Conservation (phyloP, 2,888 invertebrate species). For the Julus scandinavius region DNA sequence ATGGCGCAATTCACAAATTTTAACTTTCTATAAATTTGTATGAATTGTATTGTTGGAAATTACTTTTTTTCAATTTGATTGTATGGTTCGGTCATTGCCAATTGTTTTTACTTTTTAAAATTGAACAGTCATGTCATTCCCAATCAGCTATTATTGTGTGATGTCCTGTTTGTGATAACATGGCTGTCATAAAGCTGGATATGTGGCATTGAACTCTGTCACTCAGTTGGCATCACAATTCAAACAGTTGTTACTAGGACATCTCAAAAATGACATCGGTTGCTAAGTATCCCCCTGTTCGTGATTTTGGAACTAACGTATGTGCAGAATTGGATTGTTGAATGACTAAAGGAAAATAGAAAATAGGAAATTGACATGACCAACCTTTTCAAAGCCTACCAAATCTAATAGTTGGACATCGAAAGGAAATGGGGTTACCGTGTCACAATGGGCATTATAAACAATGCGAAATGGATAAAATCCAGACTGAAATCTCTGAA, state of each 20-base stretch:
- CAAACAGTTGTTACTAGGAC: neutral
- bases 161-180: too few relatives aligned
- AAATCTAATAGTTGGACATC: neutral
- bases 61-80: too few relatives aligned
- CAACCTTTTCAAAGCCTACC: neutral
- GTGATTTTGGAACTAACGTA: neutral
- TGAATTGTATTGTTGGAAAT: too few relatives aligned
- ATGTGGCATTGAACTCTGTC: neutral
- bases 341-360: neutral
- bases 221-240: neutral
- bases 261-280: neutral
- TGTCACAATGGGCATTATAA: neutral
- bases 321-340: neutral
- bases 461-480: slow-evolving; percentile 6
- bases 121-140: too few relatives aligned
- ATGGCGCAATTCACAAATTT: too few relatives aligned
- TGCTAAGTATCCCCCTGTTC: neutral
- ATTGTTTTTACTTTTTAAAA: too few relatives aligned
- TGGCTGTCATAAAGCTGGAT: neutral
- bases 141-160: too few relatives aligned
- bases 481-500: neutral
- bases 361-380: neutral
- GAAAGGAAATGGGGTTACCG: neutral
- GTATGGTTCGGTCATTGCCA: too few relatives aligned
- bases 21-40: too few relatives aligned